Conservation (phyloP, 2,113 vertebrate genomes). For the Lamprotornis superbus region DNA sequence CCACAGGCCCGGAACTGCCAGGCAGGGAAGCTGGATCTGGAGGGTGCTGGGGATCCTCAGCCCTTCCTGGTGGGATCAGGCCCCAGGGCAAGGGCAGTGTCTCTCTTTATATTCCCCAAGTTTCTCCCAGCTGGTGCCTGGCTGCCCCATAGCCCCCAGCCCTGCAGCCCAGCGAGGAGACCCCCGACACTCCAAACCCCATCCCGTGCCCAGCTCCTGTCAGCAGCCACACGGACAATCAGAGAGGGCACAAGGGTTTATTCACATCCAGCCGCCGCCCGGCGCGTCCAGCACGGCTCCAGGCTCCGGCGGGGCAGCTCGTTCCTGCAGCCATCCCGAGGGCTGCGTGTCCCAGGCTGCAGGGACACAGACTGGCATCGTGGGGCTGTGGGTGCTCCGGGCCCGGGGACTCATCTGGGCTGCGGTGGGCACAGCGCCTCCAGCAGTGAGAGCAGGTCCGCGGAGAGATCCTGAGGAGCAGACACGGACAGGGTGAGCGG, state of each 20-base stretch:
- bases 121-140: not conserved
- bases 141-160: not conserved
- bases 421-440: slow-evolving; percentile 27
- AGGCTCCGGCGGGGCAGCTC: not conserved
- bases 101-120: not conserved
- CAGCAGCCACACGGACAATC: not conserved
- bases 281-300: not conserved
- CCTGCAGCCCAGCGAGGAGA: not conserved
- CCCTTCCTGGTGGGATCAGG: rapidly evolving
- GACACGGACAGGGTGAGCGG: rapidly evolving
- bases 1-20: not conserved
- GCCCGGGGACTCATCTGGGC: rapidly evolving
- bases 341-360: rapidly evolving
- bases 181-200: not conserved
- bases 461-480: slow-evolving; percentile 30
- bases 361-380: rapidly evolving
- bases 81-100: too few species aligned
- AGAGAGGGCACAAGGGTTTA: not conserved
- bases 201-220: not conserved
- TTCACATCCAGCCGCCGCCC: not conserved
- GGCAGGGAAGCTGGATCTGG: too few species aligned
- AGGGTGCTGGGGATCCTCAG: not conserved
- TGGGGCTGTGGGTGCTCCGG: not conserved
- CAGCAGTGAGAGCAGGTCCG: slow-evolving; percentile 53
- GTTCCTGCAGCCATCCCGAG: not conserved